Evolutionary conservation across 2,888 invertebrate species (phyloP).

Genomic region (Mimachlamys varia): DNA sequence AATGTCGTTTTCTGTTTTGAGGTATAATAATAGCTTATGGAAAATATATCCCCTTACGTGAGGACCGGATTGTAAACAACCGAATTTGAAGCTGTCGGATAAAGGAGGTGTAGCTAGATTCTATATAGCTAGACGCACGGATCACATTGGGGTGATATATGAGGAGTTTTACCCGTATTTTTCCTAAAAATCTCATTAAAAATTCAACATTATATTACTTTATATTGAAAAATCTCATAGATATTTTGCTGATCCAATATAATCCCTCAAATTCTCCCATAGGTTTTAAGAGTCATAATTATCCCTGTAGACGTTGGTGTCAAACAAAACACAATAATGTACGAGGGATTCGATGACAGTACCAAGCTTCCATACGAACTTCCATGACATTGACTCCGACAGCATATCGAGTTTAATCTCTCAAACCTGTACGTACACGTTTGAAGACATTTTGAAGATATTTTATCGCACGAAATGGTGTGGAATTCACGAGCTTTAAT

Average conservation of each 20-base stretch:
- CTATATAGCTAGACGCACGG: neutral
- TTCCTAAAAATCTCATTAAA: too few relatives aligned
- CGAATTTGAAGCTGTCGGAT: neutral
- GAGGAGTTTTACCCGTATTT: too few relatives aligned
- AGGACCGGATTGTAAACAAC: neutral
- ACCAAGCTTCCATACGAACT: neutral
- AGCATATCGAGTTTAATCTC: neutral
- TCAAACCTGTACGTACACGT: neutral
- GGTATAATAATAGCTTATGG: too few relatives aligned
- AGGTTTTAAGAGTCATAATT: too few relatives aligned
- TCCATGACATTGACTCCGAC: neutral
- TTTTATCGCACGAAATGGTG: neutral
- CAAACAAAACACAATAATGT: neutral
- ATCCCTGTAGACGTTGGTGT: too few relatives aligned
- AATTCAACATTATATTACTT: too few relatives aligned
- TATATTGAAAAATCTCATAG: too few relatives aligned
- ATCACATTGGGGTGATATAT: too few relatives aligned
- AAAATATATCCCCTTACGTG: too few relatives aligned
- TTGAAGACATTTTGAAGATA: neutral
- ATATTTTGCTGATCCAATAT: too few relatives aligned
- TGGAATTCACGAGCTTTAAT: neutral
- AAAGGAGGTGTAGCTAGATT: neutral
- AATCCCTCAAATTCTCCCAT: too few relatives aligned
- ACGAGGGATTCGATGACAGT: neutral
- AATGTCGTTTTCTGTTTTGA: too few relatives aligned